Conservation (phyloP, 2,797 vertebrate genomes). For the Acestrorhynchus altus region DNA sequence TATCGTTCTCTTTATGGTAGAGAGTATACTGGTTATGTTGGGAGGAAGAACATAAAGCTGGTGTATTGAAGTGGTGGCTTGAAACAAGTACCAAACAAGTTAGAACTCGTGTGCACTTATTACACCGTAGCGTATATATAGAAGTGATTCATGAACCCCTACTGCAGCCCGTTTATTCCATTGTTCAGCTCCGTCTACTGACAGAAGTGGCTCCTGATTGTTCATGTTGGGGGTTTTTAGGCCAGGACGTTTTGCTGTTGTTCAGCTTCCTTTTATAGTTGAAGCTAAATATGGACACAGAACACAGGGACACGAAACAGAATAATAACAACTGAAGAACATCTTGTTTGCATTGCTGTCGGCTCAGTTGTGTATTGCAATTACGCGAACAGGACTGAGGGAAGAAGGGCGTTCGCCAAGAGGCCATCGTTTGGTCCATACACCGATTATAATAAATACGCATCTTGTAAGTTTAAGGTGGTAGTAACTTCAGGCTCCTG, state of each 20-base stretch:
- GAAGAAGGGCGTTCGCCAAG: not conserved
- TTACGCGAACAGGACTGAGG: not conserved
- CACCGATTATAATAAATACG: not conserved
- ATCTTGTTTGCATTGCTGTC: slow-evolving; percentile 1
- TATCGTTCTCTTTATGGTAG: no score
- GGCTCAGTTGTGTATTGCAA: not conserved
- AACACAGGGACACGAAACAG: not conserved
- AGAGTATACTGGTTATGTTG: no score
- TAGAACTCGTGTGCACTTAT: no score
- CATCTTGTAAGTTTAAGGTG: no score
- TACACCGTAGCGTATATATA: no score
- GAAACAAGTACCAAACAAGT: no score
- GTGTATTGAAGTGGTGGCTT: no score
- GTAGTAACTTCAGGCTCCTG: no score
- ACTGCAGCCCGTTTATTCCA: not conserved
- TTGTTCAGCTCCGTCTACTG: slow-evolving; percentile 14
- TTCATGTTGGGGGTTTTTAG: slow-evolving; percentile 28
- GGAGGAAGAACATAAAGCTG: no score
- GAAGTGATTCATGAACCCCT: not conserved
- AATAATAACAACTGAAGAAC: not conserved
- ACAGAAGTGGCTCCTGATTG: slow-evolving; percentile 22
- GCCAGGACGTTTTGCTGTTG: slow-evolving; percentile 22
- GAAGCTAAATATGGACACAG: slow-evolving; percentile 17
- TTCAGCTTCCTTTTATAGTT: slow-evolving; percentile 20
- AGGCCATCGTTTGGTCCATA: not conserved